Evolutionary conservation across 2,888 invertebrate species (phyloP), one percentile per base, ranked within the genome.

Genomic region (Torymus auratus): DNA sequence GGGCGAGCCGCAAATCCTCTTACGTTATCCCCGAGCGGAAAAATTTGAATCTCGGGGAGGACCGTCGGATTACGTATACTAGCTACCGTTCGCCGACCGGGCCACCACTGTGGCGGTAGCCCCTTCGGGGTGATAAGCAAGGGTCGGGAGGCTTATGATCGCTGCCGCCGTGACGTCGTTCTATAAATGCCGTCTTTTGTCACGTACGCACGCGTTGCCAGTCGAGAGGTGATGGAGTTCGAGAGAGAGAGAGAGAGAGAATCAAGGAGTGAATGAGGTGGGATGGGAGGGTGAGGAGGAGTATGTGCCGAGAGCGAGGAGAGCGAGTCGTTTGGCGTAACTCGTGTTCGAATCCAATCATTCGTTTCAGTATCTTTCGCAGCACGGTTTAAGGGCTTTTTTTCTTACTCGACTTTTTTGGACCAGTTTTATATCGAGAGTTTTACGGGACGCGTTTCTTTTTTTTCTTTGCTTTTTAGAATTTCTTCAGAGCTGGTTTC

Each of bases 1-100:
- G 41, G 41, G 41, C 5, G 80, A 83, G 80, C 84, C 78, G 76
- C 60, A 15, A 78, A 85, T 82, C 78, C 83, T 81, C 62, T 73
- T 55, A 28, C 61, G 58, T 55, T 13, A 71, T 73, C 28, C 41
- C 1, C 53, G 14, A 55, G 13, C 14, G 20, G 11, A n/a, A 28
- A 23, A 55, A 23, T 53, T 7, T 23, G 5, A 68, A 23, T 55
- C 13, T 17, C 17, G 12, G 53, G 10, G 20, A 71, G 65, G 56
- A 23, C 20, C 17, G 7, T 50, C 28, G 69, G 76, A 70, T 68
- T 77, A 77, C 64, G 61, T 41, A 41, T 41, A 41, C 41, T 28
- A 28, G 28, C n/a, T 76, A 69, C 60, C 69, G 64, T 77, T 77
- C 56, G 41, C 56, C 56, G 65, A 65, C 65, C 56, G 73, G 56